A percentile compares a stretch with the other conserved stretches of the same genome.
Conservation (phyloP, 1,140 invertebrate genomes). For the Lucilia cuprina region DNA sequence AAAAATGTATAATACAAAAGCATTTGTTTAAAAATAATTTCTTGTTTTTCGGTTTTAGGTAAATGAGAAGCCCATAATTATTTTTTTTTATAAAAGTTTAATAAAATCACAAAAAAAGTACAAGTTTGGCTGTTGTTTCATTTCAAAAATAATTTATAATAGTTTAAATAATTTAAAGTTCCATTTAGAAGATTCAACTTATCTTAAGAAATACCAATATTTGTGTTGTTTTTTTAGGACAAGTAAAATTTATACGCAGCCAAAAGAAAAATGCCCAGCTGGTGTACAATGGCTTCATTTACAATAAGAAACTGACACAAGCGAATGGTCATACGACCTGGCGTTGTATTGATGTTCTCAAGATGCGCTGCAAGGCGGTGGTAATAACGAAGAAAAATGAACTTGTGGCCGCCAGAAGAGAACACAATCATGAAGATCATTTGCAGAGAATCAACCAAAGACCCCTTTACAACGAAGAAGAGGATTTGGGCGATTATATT, state of each 20-base stretch:
- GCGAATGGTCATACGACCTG: constrained; percentile 47
- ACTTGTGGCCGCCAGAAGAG: constrained; percentile 35
- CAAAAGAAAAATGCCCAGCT: constrained; percentile 48
- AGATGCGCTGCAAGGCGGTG: constrained; percentile 44
- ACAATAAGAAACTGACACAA: constrained; percentile 46
- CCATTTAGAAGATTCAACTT: not conserved
- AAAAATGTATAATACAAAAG: no score
- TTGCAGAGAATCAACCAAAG: constrained; percentile 39
- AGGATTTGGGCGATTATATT: constrained; percentile 43
- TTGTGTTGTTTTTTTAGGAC: constrained; percentile 1
- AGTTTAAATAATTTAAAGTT: not conserved
- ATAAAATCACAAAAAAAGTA: not conserved
- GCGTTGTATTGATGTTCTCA: constrained; percentile 44
- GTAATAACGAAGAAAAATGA: constrained; percentile 43
- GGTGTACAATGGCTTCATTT: constrained; percentile 44
- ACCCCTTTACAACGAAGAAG: constrained; percentile 40
- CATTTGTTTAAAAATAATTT: no score
- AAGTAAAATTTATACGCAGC: constrained; percentile 45
- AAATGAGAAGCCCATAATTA: not conserved
- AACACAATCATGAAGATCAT: constrained; percentile 44
- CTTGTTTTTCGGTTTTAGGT: no score
- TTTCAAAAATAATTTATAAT: not conserved
- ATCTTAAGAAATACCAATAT: not conserved
- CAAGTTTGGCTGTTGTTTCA: not conserved
- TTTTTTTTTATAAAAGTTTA: not conserved